phyloP scores from a whole-genome alignment of 2,888 invertebrate species.

The Cryptocephalus primarius region DNA sequence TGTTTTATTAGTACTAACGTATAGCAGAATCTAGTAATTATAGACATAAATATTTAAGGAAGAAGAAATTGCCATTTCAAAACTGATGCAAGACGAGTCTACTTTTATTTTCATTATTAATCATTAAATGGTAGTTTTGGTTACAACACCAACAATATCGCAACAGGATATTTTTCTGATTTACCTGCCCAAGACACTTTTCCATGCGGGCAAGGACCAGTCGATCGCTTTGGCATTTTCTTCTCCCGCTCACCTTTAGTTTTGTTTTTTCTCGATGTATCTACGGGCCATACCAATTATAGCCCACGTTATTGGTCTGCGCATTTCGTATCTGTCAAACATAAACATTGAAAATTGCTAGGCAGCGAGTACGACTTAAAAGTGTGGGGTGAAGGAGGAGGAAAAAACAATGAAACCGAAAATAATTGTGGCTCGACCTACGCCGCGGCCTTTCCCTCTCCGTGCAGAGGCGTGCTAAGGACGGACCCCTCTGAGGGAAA shows the following conservation, averaged over 20 bases:
- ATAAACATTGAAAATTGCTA: conserved; percentile 11
- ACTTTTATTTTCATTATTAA: too few species aligned
- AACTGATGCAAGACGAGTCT: too few species aligned
- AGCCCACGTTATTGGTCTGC: conserved; percentile 8
- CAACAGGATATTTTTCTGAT: too few species aligned
- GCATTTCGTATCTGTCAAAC: conserved; percentile 11
- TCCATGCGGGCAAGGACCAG: conserved; percentile 1
- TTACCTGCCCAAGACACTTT: not conserved
- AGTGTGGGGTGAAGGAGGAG: conserved; percentile 7
- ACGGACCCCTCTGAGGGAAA: too few species aligned
- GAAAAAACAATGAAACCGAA: conserved; percentile 8
- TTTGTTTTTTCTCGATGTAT: conserved; percentile 2
- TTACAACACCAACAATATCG: too few species aligned
- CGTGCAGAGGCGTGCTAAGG: conserved; percentile 2
- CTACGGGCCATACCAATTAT: conserved; percentile 8
- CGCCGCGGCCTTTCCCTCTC: conserved; percentile 11
- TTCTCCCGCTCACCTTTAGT: conserved; percentile 1
- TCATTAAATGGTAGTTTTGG: too few species aligned
- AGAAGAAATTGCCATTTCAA: too few species aligned
- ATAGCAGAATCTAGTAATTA: too few species aligned
- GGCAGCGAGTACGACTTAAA: conserved; percentile 8
- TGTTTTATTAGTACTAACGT: too few species aligned
- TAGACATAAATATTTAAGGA: too few species aligned
- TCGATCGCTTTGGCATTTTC: conserved; percentile 1
- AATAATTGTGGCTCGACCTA: conserved; percentile 20